Conservation (phyloP, 2,888 invertebrate species). For the Erpobdella octoculata region DNA sequence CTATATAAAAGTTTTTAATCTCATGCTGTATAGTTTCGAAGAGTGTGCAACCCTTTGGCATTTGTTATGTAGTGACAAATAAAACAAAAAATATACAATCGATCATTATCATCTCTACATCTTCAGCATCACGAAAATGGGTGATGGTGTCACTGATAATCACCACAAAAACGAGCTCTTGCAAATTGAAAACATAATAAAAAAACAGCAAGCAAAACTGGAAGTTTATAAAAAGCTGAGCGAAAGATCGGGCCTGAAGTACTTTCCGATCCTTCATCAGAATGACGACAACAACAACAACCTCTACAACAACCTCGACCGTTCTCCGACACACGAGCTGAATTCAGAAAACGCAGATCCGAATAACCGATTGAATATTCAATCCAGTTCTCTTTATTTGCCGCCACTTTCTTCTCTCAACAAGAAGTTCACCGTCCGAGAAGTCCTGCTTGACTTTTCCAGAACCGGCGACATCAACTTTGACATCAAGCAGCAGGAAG, state of each 20-base stretch:
- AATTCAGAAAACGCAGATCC: not conserved
- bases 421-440: not conserved
- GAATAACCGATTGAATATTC: too few relatives aligned
- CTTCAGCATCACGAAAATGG: not conserved
- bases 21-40: too few relatives aligned
- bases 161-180: not conserved
- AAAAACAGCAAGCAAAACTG: slow-evolving; percentile 3
- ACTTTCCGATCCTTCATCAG: not conserved
- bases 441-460: not conserved
- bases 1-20: too few relatives aligned
- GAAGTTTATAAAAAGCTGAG: slow-evolving; percentile 22
- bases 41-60: too few relatives aligned
- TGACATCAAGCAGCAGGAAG: slow-evolving; percentile 12
- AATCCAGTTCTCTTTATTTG: too few relatives aligned
- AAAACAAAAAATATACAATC: too few relatives aligned
- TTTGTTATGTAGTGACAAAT: too few relatives aligned
- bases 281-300: not conserved
- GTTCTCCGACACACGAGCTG: not conserved
- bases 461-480: slow-evolving; percentile 12
- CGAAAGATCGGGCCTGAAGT: slow-evolving; percentile 12
- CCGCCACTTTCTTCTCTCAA: not conserved
- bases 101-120: too few relatives aligned
- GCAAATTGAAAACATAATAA: slow-evolving; percentile 17
- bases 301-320: not conserved
- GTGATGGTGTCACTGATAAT: too few relatives aligned